A percentile compares a stretch with the other conserved stretches of the same genome.
phyloP scores from a whole-genome alignment of 2,797 vertebrate genomes.

The Epinephelus awoara region DNA sequence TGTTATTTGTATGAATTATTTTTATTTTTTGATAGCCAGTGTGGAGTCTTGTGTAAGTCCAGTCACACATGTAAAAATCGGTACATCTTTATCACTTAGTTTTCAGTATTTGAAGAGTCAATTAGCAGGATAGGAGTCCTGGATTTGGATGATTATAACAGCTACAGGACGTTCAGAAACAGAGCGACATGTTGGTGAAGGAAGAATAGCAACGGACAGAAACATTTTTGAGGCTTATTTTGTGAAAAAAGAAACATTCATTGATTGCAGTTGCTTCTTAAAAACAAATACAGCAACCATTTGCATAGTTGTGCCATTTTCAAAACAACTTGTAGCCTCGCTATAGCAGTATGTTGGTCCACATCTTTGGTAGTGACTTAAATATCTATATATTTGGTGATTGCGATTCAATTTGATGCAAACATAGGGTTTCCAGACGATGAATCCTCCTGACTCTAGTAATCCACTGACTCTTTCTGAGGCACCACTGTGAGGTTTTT shows the following conservation, averaged over 20 bases:
- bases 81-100: slow-evolving; percentile 36
- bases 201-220: too few species aligned
- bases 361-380: too few species aligned
- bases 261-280: not conserved
- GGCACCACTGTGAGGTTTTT: not conserved
- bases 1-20: not conserved
- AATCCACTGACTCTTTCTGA: not conserved
- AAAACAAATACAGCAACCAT: not conserved
- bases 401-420: not conserved
- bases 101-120: slow-evolving; percentile 5
- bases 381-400: too few species aligned
- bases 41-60: not conserved
- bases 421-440: not conserved
- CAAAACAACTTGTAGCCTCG: too few species aligned
- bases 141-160: not conserved
- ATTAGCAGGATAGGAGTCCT: slow-evolving; percentile 25
- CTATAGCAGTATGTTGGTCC: too few species aligned
- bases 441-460: not conserved
- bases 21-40: not conserved
- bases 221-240: not conserved
- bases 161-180: not conserved
- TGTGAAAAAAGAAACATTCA: not conserved
- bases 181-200: not conserved
- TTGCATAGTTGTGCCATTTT: not conserved
- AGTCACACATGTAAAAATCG: not conserved